phyloP scores from a whole-genome alignment of 2,888 invertebrate species.

The Apocheima hispidaria region DNA sequence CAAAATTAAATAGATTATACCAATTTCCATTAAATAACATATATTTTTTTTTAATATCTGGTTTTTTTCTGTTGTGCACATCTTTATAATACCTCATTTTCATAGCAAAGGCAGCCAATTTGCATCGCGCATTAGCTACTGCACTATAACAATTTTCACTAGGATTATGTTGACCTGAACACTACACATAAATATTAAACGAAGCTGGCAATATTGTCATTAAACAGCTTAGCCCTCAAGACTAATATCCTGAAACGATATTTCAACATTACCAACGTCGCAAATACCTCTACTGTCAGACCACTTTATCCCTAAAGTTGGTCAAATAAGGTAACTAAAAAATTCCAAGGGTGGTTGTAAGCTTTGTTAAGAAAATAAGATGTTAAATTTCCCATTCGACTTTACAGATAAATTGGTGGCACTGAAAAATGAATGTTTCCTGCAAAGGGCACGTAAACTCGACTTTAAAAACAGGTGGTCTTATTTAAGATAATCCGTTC shows the following conservation, averaged over 20 bases:
- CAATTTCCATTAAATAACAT: too few species aligned
- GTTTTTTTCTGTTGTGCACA: neutral
- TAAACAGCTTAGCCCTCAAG: constrained; percentile 28
- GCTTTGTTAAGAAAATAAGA: neutral
- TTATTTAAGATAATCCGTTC: constrained; percentile 77
- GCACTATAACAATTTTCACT: neutral
- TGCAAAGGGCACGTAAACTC: constrained; percentile 64
- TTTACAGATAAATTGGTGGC: neutral
- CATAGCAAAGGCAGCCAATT: neutral
- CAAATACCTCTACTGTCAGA: constrained; percentile 42
- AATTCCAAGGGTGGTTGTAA: neutral
- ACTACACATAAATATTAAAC: constrained; percentile 23
- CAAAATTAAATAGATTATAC: too few species aligned
- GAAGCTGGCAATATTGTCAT: constrained; percentile 26
- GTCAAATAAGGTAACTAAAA: neutral
- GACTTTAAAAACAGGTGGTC: constrained; percentile 78
- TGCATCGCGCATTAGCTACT: constrained; percentile 1
- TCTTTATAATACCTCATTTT: neutral
- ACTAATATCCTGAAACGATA: constrained; percentile 48
- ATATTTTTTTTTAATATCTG: neutral
- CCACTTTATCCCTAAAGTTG: neutral
- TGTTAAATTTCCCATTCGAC: neutral
- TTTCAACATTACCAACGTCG: constrained; percentile 44
- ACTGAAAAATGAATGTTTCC: constrained; percentile 71
- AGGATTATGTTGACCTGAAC: constrained; percentile 6